Conservation (phyloP, 2,113 vertebrate genomes). For the Cairina moschata region DNA sequence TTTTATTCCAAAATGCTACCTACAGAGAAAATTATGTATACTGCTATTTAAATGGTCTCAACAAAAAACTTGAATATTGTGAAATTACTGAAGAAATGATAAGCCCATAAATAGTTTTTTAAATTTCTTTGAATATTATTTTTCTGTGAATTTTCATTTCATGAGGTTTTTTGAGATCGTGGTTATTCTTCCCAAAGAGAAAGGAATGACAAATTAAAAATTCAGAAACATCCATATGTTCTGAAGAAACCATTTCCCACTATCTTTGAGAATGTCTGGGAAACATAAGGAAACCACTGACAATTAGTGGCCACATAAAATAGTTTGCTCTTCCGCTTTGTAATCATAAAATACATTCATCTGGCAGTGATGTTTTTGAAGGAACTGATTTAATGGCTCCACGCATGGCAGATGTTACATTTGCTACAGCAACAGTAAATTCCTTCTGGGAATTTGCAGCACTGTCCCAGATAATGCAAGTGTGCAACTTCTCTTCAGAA, state of each 20-base stretch:
- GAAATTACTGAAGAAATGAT: neutral
- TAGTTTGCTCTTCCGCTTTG: constrained; percentile 40
- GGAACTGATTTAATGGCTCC: neutral
- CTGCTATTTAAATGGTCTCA: neutral
- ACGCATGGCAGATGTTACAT: constrained; percentile 22
- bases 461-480: neutral
- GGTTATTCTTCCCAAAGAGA: neutral
- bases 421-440: constrained; percentile 9
- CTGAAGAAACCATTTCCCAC: constrained; percentile 29
- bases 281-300: constrained; percentile 64
- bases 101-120: neutral
- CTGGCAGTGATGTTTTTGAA: constrained; percentile 18
- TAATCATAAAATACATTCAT: constrained; percentile 41
- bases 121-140: neutral
- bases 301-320: constrained; percentile 59
- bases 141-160: neutral
- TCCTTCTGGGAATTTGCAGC: constrained; percentile 19
- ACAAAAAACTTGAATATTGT: neutral
- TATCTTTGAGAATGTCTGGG: constrained; percentile 48
- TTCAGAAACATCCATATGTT: neutral
- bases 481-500: neutral
- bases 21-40: neutral
- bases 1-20: neutral
- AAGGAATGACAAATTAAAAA: neutral
- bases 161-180: neutral